phyloP scores from a whole-genome alignment of 2,888 invertebrate species.

The Oligia latruncula region DNA sequence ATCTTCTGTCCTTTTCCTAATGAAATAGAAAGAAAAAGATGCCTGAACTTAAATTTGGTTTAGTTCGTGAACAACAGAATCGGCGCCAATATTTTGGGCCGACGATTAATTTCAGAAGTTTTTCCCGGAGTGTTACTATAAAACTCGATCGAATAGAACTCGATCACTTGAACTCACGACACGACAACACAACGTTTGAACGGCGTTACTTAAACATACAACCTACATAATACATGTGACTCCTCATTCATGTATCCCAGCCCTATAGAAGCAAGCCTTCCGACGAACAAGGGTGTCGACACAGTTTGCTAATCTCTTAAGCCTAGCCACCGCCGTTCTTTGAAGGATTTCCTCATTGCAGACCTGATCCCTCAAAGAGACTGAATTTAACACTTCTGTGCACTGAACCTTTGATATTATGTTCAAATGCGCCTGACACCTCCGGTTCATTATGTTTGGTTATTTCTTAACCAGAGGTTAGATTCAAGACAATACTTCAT shows the following conservation, averaged over 20 bases:
- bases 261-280: slow-evolving; percentile 11
- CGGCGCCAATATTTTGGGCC: neutral
- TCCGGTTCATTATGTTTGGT: neutral
- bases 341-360: slow-evolving; percentile 60
- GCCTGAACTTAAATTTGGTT: too few relatives aligned
- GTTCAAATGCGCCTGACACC: slow-evolving; percentile 34
- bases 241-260: slow-evolving; percentile 30
- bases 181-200: neutral
- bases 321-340: slow-evolving; percentile 51
- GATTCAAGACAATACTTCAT: too few relatives aligned
- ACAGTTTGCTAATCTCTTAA: slow-evolving; percentile 60
- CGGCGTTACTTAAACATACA: neutral
- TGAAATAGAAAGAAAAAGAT: too few relatives aligned
- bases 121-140: neutral
- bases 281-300: slow-evolving; percentile 52
- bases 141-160: neutral
- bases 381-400: slow-evolving; percentile 42
- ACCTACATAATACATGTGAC: slow-evolving; percentile 18
- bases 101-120: neutral
- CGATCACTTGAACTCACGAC: neutral
- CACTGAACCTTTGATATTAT: slow-evolving; percentile 40
- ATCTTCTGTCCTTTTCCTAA: too few relatives aligned
- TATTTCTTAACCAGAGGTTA: slow-evolving; percentile 6
- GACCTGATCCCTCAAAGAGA: slow-evolving; percentile 56
- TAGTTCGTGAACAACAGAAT: too few relatives aligned